phyloP scores from a whole-genome alignment of 2,113 vertebrate species.

The Paramisgurnus dabryanus region DNA sequence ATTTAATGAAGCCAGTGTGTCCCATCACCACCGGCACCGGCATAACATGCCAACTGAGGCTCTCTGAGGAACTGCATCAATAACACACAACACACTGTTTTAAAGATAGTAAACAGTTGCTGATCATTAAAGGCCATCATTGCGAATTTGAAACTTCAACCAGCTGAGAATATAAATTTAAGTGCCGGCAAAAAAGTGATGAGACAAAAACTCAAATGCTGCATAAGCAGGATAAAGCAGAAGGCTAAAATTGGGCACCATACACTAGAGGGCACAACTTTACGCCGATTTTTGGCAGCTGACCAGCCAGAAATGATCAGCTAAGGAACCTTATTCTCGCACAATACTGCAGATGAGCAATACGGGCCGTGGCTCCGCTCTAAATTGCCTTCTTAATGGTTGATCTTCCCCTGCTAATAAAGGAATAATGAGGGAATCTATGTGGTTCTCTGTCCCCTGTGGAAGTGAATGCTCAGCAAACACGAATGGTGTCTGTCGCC shows the following conservation, averaged over 20 bases:
- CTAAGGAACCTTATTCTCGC: slow-evolving; percentile 13
- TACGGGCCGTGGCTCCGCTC: not conserved
- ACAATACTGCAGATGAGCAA: not conserved
- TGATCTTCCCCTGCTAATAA: slow-evolving; percentile 20
- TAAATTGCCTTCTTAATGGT: slow-evolving; percentile 25
- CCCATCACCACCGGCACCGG: too few relatives aligned
- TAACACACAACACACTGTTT: not conserved
- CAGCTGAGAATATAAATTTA: slow-evolving; percentile 30
- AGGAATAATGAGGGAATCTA: slow-evolving; percentile 27
- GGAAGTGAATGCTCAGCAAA: slow-evolving; percentile 24
- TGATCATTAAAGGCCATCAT: slow-evolving; percentile 11
- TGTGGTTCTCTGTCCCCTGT: slow-evolving; percentile 1
- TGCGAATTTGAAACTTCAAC: slow-evolving; percentile 15
- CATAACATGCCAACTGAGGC: too few relatives aligned
- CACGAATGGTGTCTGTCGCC: slow-evolving; percentile 25
- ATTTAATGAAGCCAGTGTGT: too few relatives aligned
- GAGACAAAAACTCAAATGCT: slow-evolving; percentile 20
- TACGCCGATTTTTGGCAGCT: slow-evolving; percentile 33
- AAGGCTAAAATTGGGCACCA: slow-evolving; percentile 41
- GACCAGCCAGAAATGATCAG: slow-evolving; percentile 44
- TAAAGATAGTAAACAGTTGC: not conserved
- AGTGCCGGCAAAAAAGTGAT: slow-evolving; percentile 23
- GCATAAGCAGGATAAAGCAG: slow-evolving; percentile 5
- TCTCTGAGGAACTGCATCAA: not conserved
- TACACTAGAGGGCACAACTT: slow-evolving; percentile 46